Evolutionary conservation across 2,888 invertebrate genomes (phyloP).

Genomic region (Sycophila texana): DNA sequence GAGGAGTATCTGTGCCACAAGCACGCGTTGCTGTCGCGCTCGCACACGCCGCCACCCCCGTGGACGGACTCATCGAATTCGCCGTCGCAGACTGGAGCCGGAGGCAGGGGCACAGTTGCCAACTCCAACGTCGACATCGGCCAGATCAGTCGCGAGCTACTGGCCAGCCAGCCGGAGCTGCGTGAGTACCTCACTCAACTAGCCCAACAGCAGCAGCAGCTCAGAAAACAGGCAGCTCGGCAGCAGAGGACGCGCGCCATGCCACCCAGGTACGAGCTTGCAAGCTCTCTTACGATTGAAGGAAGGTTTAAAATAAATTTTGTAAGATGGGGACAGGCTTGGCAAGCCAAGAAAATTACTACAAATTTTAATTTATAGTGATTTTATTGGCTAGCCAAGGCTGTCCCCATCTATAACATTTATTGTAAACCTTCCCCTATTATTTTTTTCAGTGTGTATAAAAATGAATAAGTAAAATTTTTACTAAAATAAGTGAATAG

Average conservation of each 20-base stretch:
- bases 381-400: too few species aligned
- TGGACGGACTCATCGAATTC: constrained; percentile 70
- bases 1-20: constrained; percentile 73
- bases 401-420: too few species aligned
- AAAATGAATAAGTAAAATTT: too few species aligned
- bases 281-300: background rate
- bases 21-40: constrained; percentile 70
- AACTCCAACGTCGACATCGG: constrained; percentile 54
- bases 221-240: constrained; percentile 66
- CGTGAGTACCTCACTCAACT: constrained; percentile 68
- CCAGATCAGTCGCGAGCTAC: constrained; percentile 66
- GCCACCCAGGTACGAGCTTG: constrained; percentile 69
- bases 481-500: too few species aligned
- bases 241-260: constrained; percentile 68
- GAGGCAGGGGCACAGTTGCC: constrained; percentile 3
- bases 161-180: constrained; percentile 68
- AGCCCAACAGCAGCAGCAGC: constrained; percentile 62
- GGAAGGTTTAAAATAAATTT: too few species aligned
- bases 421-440: too few species aligned
- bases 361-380: too few species aligned
- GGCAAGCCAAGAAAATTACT: too few species aligned
- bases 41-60: constrained; percentile 73
- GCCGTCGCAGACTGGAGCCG: background rate
- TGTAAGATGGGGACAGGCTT: too few species aligned
- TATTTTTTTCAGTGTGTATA: too few species aligned